Base-by-base conservation (phyloP, 2,113 vertebrate species). In the Arothron firmamentum region DNA sequence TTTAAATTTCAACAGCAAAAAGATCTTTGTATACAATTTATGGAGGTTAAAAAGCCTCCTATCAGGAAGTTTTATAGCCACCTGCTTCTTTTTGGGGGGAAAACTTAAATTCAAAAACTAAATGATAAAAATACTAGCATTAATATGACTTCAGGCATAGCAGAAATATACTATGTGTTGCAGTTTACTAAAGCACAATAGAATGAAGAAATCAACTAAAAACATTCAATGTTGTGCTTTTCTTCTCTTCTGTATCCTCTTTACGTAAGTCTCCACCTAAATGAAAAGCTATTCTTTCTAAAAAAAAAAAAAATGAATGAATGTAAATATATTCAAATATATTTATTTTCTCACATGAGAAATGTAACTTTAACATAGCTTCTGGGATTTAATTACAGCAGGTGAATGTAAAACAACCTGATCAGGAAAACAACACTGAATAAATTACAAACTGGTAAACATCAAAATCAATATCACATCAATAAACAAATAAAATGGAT, bases 401-500 rank as follows among this genome's bases (percentile, higher is more conserved):
- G 85, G 77, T 85, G 81, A 62, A 19, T 76, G 72, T 49, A 80
- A 82, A 84, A 84, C 75, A 80, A 54, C 61, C 79, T 82, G 72
- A 79, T 62, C 58, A 80, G 59, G 52, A 60, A 85, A 78, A 79
- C 47, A 66, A 83, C 46, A 64, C 20, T 65, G 73, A 79, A 82
- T 77, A 72, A 67, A 73, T 58, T 58, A 54, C 67, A 78, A 73
- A 70, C 66, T 64, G 77, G 75, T 85, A 82, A 82, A 85, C 79
- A 87, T 38, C 34, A 38, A 38, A 38, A 38, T 38, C 84, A 83
- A 78, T 86, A 79, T 75, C 82, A 86, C 81, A 77, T 85, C 63
- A 84, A 83, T 79, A 83, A 52, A 89, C 81, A 82, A 85, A 88
- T 84, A 79, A 88, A 90, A 75, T 86, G 69, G 75, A 91, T 91